Conservation (phyloP, 2,797 vertebrate genomes). For the Eutrigla gurnardus region DNA sequence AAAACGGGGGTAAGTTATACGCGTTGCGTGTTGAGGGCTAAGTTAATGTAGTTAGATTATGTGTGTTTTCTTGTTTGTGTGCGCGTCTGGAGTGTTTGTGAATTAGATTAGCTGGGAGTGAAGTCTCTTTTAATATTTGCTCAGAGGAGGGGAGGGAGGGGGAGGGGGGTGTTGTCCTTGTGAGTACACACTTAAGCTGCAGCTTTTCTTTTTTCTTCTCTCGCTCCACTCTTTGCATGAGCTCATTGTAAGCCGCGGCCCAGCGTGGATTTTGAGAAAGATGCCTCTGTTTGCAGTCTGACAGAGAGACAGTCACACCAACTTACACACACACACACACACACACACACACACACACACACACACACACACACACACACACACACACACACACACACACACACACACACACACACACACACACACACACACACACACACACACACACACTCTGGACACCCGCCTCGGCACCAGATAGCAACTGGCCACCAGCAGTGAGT, state of each 20-base stretch:
- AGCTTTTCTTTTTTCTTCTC: constrained; percentile 33
- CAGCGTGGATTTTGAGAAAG: constrained; percentile 76
- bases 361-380: not conserved
- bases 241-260: constrained; percentile 74
- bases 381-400: not conserved
- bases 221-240: constrained; percentile 68
- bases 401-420: constrained; percentile 36
- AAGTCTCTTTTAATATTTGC: constrained; percentile 78
- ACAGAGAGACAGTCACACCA: constrained; percentile 72
- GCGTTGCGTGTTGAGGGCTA: constrained; percentile 45
- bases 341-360: constrained; percentile 31
- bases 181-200: constrained; percentile 71
- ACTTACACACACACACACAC: constrained; percentile 63
- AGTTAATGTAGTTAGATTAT: constrained; percentile 56
- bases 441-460: constrained; percentile 60
- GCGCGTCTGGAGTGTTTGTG: constrained; percentile 61
- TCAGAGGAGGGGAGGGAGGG: constrained; percentile 42
- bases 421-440: constrained; percentile 40
- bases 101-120: constrained; percentile 74
- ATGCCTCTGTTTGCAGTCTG: constrained; percentile 79
- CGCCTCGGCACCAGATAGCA: constrained; percentile 79
- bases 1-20: constrained; percentile 27
- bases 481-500: constrained; percentile 78
- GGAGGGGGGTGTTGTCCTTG: constrained; percentile 63
- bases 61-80: constrained; percentile 40